A percentile compares a stretch with the other conserved stretches of the same genome.
These are phyloP conservation scores for Eupsilia transversa DNA, from an alignment of 2,888 invertebrate species.

Conservation along the genomic window DNA sequence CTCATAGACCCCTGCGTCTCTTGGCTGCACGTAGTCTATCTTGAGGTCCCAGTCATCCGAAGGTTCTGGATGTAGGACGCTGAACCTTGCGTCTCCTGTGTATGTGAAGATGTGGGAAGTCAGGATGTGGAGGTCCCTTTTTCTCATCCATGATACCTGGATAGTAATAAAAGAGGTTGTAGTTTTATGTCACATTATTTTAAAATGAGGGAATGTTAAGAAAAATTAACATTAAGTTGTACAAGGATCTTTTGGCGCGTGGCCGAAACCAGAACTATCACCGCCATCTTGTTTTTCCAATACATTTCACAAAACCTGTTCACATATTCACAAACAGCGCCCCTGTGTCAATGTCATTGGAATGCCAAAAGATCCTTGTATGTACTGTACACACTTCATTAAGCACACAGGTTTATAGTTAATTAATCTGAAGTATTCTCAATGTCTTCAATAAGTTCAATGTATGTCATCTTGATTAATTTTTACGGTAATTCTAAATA, in stretches of 20 bases:
- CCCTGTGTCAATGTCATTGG: neutral
- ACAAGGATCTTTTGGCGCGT: neutral
- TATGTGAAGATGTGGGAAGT: constrained; percentile 95
- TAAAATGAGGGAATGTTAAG: neutral
- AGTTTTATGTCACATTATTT: neutral
- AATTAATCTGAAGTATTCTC: neutral
- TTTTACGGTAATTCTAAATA: neutral
- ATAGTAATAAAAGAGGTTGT: constrained; percentile 33
- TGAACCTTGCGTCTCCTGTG: constrained; percentile 96
- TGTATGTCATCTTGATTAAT: neutral
- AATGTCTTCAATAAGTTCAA: neutral
- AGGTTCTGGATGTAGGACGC: constrained; percentile 95
- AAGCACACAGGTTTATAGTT: neutral
- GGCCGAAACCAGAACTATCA: neutral
- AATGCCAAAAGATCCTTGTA: neutral
- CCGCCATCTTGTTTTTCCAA: neutral
- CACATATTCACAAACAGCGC: too few species aligned
- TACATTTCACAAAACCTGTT: neutral
- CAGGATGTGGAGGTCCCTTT: constrained; percentile 95
- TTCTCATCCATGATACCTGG: constrained; percentile 96
- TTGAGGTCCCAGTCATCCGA: constrained; percentile 97
- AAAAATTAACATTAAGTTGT: neutral
- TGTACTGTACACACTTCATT: neutral
- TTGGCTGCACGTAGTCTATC: constrained; percentile 95
- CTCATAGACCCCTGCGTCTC: constrained; percentile 96